phyloP scores from a whole-genome alignment of 2,888 invertebrate species.

The Allolobophora icterica region DNA sequence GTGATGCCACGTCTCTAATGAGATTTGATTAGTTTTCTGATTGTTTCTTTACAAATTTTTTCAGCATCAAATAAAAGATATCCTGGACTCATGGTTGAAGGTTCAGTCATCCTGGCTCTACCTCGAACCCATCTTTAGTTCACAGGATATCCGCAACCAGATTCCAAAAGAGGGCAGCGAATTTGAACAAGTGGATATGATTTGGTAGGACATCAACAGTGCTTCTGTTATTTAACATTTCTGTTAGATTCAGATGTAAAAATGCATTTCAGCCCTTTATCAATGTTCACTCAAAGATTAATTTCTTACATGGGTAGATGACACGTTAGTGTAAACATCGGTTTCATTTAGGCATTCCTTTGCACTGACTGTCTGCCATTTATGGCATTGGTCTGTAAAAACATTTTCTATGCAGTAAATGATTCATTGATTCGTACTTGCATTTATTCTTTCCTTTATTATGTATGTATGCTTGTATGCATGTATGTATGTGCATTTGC shows the following conservation, averaged over 20 bases:
- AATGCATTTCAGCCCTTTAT: not conserved
- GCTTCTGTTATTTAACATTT: not conserved
- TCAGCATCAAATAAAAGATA: conserved; percentile 62
- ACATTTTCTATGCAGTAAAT: not conserved
- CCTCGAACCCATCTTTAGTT: conserved; percentile 65
- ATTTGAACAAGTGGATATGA: conserved; percentile 63
- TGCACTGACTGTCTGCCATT: too few species aligned
- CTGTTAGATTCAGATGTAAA: not conserved
- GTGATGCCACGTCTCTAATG: not conserved
- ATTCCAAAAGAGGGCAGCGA: conserved; percentile 64
- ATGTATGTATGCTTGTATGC: too few species aligned
- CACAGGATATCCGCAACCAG: conserved; percentile 64
- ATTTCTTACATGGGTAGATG: too few species aligned
- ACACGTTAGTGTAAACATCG: not conserved
- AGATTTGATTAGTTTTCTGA: not conserved
- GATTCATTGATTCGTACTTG: too few species aligned
- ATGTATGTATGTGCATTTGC: too few species aligned
- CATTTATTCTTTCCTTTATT: not conserved
- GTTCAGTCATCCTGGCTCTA: conserved; percentile 65
- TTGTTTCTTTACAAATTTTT: not conserved
- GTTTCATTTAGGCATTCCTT: not conserved
- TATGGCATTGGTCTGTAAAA: not conserved
- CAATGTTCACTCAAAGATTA: too few species aligned
- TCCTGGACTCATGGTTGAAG: conserved; percentile 63
- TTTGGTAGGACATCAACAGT: conserved; percentile 54